Conservation (phyloP, 2,113 vertebrate genomes). For the Felis chaus region DNA sequence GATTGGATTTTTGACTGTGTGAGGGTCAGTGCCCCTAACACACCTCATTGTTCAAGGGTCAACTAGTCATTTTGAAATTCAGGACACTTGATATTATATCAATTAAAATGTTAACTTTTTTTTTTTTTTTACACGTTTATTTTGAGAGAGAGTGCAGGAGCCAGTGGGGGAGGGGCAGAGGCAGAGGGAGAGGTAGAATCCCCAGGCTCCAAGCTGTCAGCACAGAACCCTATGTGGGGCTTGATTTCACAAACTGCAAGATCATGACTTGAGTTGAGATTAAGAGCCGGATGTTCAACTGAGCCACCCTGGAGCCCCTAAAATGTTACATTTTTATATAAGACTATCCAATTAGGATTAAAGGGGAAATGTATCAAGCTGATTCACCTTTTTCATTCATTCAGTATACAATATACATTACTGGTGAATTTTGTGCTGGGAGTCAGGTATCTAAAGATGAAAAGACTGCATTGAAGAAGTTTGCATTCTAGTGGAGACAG, state of each 20-base stretch:
- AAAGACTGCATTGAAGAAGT: background rate
- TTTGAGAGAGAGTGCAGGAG: too few relatives aligned
- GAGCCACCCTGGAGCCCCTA: background rate
- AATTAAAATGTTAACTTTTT: background rate
- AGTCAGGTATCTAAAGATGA: background rate
- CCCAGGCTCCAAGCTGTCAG: too few relatives aligned
- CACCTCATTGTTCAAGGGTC: background rate
- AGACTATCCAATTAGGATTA: background rate
- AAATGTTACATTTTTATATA: background rate
- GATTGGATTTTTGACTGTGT: background rate
- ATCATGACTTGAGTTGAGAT: too few relatives aligned
- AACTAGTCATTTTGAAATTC: background rate
- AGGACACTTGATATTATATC: background rate
- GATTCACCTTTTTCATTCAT: background rate
- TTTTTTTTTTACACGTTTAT: too few relatives aligned
- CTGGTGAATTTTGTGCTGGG: background rate
- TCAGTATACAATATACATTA: background rate
- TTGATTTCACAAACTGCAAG: too few relatives aligned
- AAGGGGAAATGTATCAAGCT: background rate
- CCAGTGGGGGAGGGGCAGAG: too few relatives aligned
- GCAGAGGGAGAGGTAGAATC: too few relatives aligned
- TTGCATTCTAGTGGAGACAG: background rate
- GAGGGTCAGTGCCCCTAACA: background rate
- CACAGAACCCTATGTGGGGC: too few relatives aligned
- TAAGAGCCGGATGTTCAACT: too few relatives aligned